phyloP scores from a whole-genome alignment of 2,888 invertebrate species.

The Watsonalla cultraria region DNA sequence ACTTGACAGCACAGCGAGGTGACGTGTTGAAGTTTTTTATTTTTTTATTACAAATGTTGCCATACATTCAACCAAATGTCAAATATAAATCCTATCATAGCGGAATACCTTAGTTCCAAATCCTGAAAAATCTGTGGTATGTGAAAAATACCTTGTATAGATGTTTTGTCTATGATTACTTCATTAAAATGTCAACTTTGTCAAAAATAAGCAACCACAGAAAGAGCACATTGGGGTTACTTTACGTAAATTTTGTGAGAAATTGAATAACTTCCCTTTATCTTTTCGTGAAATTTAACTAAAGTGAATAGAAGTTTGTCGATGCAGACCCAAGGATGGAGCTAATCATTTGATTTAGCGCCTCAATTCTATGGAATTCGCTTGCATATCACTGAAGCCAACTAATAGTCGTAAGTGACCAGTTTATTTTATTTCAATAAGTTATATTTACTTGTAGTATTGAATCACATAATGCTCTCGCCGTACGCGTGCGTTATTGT shows the following conservation, averaged over 20 bases:
- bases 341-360: conserved; percentile 42
- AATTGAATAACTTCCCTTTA: conserved; percentile 20
- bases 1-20: conserved; percentile 40
- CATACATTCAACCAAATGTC: background rate
- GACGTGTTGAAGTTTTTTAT: conserved; percentile 55
- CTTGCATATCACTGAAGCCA: conserved; percentile 46
- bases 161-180: background rate
- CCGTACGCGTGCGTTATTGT: conserved; percentile 37
- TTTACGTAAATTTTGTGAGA: conserved; percentile 32
- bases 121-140: background rate
- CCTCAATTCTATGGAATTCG: conserved; percentile 61
- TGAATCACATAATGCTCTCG: conserved; percentile 42
- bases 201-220: conserved; percentile 35
- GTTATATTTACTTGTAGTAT: conserved; percentile 35
- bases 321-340: conserved; percentile 38
- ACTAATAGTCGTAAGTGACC: conserved; percentile 59
- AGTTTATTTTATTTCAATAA: conserved; percentile 33
- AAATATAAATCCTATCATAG: background rate
- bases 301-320: conserved; percentile 16
- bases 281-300: conserved; percentile 23
- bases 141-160: background rate
- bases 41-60: conserved; percentile 16
- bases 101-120: background rate
- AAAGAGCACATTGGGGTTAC: conserved; percentile 38
- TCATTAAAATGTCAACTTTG: conserved; percentile 38